A percentile compares a stretch with the other conserved stretches of the same genome.
Evolutionary conservation across 2,888 invertebrate genomes (phyloP).

Genomic region (Ferrisia virgata): DNA sequence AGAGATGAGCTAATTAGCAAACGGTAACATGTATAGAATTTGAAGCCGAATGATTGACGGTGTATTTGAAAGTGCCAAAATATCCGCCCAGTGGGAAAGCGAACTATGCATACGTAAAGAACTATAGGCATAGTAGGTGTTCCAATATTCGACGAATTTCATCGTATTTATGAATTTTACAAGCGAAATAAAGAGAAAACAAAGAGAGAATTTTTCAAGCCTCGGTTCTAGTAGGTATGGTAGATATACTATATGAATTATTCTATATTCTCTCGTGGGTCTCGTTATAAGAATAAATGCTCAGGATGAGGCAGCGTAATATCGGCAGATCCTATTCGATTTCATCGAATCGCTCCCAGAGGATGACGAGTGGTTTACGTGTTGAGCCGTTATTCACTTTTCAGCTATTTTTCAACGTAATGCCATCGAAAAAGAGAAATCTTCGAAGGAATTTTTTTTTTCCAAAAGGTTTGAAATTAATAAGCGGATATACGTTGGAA

Average conservation of each 20-base stretch:
- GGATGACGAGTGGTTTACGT: neutral
- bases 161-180: neutral
- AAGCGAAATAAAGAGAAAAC: neutral
- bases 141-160: neutral
- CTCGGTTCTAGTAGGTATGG: too few species aligned
- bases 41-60: neutral
- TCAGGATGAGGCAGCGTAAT: neutral
- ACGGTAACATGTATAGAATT: neutral
- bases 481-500: neutral
- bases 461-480: neutral
- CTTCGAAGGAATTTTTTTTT: neutral
- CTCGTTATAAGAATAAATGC: neutral
- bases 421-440: neutral
- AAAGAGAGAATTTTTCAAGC: neutral
- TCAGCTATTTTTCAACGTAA: neutral
- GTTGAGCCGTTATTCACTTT: neutral
- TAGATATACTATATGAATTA: conserved; percentile 5
- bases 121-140: too few species aligned
- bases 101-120: too few species aligned
- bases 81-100: neutral
- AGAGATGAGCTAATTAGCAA: neutral
- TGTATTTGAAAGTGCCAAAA: neutral
- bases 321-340: neutral
- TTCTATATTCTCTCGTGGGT: neutral
- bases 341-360: neutral